Conservation (phyloP, 2,113 vertebrate species). For the Rhabdomys dilectus region DNA sequence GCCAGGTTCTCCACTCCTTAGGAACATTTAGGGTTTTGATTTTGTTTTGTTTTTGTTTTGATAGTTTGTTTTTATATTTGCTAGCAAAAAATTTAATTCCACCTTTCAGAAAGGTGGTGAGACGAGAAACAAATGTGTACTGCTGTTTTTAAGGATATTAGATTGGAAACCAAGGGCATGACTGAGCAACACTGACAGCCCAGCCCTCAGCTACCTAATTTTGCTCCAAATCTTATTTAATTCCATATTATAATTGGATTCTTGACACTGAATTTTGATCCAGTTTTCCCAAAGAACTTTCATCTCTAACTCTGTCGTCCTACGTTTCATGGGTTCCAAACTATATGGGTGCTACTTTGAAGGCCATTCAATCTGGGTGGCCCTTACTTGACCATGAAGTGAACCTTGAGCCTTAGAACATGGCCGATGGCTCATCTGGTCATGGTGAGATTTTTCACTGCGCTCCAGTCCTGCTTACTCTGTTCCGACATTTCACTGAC, state of each 20-base stretch:
- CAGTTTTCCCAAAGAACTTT: constrained; percentile 12
- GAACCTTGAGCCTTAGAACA: constrained; percentile 72
- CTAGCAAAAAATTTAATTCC: constrained; percentile 41
- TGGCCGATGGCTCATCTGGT: background rate
- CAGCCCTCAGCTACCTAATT: constrained; percentile 1
- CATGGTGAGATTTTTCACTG: background rate
- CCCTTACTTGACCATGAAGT: constrained; percentile 46
- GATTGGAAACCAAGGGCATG: background rate
- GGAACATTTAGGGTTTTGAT: background rate
- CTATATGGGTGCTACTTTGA: constrained; percentile 59
- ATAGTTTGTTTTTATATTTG: background rate
- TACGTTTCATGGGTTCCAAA: background rate
- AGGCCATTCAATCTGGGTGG: constrained; percentile 45
- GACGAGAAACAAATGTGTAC: background rate
- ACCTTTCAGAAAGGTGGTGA: constrained; percentile 33
- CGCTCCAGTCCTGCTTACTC: background rate
- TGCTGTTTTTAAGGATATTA: constrained; percentile 28
- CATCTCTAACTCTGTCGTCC: background rate
- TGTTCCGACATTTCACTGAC: background rate
- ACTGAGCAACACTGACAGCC: background rate
- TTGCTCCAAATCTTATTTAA: constrained; percentile 34
- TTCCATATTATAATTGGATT: constrained; percentile 36
- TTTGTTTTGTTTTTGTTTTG: background rate
- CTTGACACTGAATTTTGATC: background rate
- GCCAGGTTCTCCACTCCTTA: constrained; percentile 10